These are phyloP conservation scores for Triplophysa dalaica DNA, from an alignment of 2,113 vertebrate species.

Conservation along the genomic window DNA sequence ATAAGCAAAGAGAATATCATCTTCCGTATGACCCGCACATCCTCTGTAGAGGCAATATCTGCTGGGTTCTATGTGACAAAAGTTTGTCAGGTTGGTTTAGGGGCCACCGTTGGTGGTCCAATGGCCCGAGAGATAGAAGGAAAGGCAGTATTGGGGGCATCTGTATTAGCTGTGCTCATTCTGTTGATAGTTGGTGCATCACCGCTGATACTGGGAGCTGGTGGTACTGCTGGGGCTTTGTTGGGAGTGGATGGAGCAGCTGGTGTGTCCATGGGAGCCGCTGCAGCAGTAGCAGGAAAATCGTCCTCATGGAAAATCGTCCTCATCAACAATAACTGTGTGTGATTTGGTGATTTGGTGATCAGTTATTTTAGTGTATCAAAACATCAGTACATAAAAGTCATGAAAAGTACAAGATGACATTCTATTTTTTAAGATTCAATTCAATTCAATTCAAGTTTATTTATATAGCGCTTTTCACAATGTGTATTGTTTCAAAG, in stretches of 20 bases:
- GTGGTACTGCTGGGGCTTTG: constrained; percentile 64
- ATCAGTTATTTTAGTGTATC: no score
- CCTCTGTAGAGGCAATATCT: constrained; percentile 65
- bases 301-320: constrained; percentile 62
- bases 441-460: no score
- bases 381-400: no score
- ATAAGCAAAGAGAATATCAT: constrained; percentile 52
- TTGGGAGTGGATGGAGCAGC: constrained; percentile 63
- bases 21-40: constrained; percentile 49
- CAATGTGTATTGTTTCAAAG: no score
- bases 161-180: constrained; percentile 48
- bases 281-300: constrained; percentile 55
- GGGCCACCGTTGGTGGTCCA: constrained; percentile 64
- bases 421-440: no score
- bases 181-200: constrained; percentile 51
- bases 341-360: no score
- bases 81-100: constrained; percentile 66
- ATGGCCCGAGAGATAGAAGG: constrained; percentile 55
- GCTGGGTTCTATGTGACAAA: constrained; percentile 64
- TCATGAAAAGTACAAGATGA: no score
- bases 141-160: constrained; percentile 61
- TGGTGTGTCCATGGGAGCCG: constrained; percentile 65
- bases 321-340: constrained; percentile 50
- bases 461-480: no score
- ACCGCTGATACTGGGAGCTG: constrained; percentile 54